phyloP scores from a whole-genome alignment of 1,140 invertebrate species.

The Pentalonia nigronervosa region DNA sequence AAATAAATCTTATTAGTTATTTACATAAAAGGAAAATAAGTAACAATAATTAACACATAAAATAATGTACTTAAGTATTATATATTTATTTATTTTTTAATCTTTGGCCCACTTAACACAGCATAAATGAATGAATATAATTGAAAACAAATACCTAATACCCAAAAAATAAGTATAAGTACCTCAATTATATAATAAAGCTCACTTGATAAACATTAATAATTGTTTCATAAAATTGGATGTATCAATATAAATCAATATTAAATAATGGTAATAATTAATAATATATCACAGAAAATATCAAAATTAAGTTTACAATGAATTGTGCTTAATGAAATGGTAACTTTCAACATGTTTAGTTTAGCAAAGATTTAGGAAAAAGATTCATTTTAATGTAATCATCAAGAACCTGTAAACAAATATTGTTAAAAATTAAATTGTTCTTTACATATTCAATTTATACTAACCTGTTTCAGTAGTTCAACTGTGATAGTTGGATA shows the following conservation, averaged over 20 bases:
- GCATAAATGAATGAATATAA: not conserved
- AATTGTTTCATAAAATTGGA: not conserved
- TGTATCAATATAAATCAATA: conserved; percentile 15
- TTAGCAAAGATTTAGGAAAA: conserved; percentile 67
- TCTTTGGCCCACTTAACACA: conserved; percentile 50
- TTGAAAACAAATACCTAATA: conserved; percentile 3
- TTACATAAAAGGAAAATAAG: not conserved
- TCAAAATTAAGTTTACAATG: conserved; percentile 21
- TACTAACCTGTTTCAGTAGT: conserved; percentile 69
- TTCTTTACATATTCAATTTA: not conserved
- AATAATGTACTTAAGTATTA: not conserved
- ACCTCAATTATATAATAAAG: not conserved
- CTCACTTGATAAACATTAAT: not conserved
- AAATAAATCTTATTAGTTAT: not conserved
- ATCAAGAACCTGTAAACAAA: conserved; percentile 70
- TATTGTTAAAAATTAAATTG: not conserved
- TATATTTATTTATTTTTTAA: conserved; percentile 34
- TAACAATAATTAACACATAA: not conserved
- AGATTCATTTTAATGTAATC: conserved; percentile 77
- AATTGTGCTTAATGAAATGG: conserved; percentile 37
- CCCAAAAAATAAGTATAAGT: not conserved
- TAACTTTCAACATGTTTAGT: conserved; percentile 31
- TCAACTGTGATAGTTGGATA: conserved; percentile 71
- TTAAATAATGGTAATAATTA: conserved; percentile 33
- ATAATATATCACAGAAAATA: conserved; percentile 50